Conservation (phyloP, 2,113 vertebrate genomes). For the Nycticebus coucang region DNA sequence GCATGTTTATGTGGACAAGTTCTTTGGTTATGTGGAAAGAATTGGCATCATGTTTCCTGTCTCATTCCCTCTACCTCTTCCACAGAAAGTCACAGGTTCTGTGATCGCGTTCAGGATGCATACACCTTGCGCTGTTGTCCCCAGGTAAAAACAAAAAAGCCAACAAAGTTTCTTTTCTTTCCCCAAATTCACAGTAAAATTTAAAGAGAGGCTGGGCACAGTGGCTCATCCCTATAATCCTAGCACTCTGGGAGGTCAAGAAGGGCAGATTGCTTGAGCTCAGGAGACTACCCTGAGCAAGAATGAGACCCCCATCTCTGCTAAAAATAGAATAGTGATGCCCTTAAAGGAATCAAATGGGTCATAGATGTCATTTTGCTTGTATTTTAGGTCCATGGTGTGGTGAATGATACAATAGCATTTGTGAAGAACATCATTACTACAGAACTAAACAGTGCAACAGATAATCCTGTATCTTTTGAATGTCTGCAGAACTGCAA, state of each 20-base stretch:
- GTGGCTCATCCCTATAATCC: too few species aligned
- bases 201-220: neutral
- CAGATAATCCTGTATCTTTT: conserved; percentile 99
- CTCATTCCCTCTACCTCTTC: conserved; percentile 28
- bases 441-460: conserved; percentile 98
- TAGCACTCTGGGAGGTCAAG: too few species aligned
- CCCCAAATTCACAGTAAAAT: neutral
- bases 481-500: neutral
- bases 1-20: neutral
- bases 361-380: neutral
- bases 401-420: conserved; percentile 95
- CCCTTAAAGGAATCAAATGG: neutral
- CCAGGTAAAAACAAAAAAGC: conserved; percentile 89
- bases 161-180: neutral
- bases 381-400: conserved; percentile 92
- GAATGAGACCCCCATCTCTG: too few species aligned
- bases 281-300: too few species aligned
- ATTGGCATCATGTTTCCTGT: neutral
- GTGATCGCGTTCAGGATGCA: conserved; percentile 96
- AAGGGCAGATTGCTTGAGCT: too few species aligned
- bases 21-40: neutral
- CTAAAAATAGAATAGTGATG: neutral
- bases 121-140: conserved; percentile 99
- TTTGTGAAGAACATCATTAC: conserved; percentile 96
- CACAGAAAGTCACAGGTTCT: conserved; percentile 97